These are phyloP conservation scores for Nephila pilipes DNA, from an alignment of 1,140 invertebrate genomes.

Conservation along the genomic window DNA sequence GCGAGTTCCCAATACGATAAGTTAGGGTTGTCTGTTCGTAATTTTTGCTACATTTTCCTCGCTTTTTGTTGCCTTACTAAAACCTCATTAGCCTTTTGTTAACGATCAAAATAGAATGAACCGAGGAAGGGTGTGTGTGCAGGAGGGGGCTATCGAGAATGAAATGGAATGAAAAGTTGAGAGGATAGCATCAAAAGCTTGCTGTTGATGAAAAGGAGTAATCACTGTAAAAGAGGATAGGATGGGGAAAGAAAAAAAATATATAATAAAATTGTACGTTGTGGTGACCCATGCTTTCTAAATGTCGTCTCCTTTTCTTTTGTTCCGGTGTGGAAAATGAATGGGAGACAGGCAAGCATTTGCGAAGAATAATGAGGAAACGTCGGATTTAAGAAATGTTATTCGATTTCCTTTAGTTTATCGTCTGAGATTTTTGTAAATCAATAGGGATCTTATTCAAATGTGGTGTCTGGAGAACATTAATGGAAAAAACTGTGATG, in stretches of 20 bases:
- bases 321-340: not conserved
- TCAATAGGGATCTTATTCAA: slow-evolving; percentile 35
- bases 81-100: slow-evolving; percentile 63
- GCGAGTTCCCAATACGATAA: slow-evolving; percentile 43
- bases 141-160: not conserved
- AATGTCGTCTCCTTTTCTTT: not conserved
- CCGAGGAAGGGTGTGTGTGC: not conserved
- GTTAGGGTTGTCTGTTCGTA: not conserved
- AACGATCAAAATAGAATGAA: slow-evolving; percentile 43
- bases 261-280: slow-evolving; percentile 9
- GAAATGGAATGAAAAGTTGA: not conserved
- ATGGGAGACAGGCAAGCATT: not conserved
- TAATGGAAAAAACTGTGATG: not conserved
- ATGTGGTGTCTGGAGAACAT: not conserved
- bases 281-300: not conserved
- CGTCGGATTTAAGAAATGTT: slow-evolving; percentile 10
- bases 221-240: slow-evolving; percentile 26
- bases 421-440: slow-evolving; percentile 15
- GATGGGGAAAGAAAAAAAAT: not conserved
- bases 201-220: slow-evolving; percentile 48
- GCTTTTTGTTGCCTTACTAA: slow-evolving; percentile 62
- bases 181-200: slow-evolving; percentile 45
- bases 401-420: slow-evolving; percentile 27
- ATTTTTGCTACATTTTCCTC: slow-evolving; percentile 44
- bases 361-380: not conserved